These are phyloP conservation scores for Rhipidura dahli DNA, from an alignment of 2,113 vertebrate genomes.

Conservation along the genomic window DNA sequence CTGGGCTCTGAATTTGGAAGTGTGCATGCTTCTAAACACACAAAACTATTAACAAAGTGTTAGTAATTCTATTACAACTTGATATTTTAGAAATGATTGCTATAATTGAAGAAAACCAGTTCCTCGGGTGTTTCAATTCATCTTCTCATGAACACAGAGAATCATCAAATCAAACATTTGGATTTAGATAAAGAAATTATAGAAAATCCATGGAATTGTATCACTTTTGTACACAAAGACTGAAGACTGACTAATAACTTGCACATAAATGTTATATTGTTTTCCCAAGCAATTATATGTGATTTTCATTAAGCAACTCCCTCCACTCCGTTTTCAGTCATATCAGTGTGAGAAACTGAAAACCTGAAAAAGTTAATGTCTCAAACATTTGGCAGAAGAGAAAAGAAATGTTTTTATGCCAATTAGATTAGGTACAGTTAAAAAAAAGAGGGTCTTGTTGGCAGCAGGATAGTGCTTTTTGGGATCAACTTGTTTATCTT, in stretches of 20 bases:
- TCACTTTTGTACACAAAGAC: not conserved
- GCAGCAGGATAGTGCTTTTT: not conserved
- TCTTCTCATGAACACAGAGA: not conserved
- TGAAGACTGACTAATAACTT: not conserved
- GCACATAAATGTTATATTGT: not conserved
- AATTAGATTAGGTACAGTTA: not conserved
- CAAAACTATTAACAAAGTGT: not conserved
- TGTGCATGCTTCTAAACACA: not conserved
- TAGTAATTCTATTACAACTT: not conserved
- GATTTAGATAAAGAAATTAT: not conserved
- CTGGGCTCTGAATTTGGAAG: not conserved
- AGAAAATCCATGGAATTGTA: not conserved
- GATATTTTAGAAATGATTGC: not conserved
- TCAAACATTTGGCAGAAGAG: not conserved
- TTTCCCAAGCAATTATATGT: not conserved
- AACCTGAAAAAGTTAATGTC: not conserved
- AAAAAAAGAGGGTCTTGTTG: not conserved
- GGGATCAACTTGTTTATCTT: not conserved
- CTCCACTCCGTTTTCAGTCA: not conserved
- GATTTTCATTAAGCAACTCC: not conserved
- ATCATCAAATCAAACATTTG: not conserved
- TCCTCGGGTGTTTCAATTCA: not conserved
- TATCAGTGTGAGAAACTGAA: not conserved
- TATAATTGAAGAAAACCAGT: not conserved
- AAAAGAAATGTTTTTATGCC: not conserved